Base-by-base conservation (phyloP, 2,113 vertebrate species). In the Rhinopithecus roxellana region DNA sequence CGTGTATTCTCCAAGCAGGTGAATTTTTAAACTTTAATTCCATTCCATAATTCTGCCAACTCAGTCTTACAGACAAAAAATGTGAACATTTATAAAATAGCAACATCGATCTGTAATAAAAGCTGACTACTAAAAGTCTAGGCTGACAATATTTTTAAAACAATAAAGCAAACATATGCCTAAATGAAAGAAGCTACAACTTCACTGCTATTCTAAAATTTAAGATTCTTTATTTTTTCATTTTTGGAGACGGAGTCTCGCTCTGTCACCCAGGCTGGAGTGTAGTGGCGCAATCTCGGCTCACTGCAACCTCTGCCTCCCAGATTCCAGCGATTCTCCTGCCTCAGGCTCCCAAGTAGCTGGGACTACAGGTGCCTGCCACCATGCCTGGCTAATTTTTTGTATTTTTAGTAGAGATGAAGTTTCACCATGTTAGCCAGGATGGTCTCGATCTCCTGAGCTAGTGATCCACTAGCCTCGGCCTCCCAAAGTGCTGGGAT, bases 141-240 rank as follows among this genome's bases (percentile, higher is more conserved):
- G 20, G 40, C 69, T 11, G 6, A 61, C 17, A 88, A 2, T 13
- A 74, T 69, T 43, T 91, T 52, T 13, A 8, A 89, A 92, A 14
- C 17, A 84, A 95, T 80, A 96, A 89, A 25, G 38, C 6, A 78
- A 92, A 40, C 18, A 83, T 87, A 96, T 94, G n/a, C 11, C 69
- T 84, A 35, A 50, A 97, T n/a, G 30, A 89, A 10, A 35, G 90
- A 67, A 80, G n/a, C 30, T 8, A 55, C 43, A 81, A 94, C 77
- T n/a, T 92, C 0, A 94, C 22, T 85, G 75, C 32, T 81, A 17
- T 87, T 77, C 45, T 27, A 48, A 48, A 32, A 30, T 32, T 8
- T 32, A 48, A 78, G 27, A 48, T 77, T 74, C 22, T 23, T 40
- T 38, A 23, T 40, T 72, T 72, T 40, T 40, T 40, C 17, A 20